Base-by-base conservation (phyloP, 2,888 invertebrate genomes). In the Acronicta aceris region DNA sequence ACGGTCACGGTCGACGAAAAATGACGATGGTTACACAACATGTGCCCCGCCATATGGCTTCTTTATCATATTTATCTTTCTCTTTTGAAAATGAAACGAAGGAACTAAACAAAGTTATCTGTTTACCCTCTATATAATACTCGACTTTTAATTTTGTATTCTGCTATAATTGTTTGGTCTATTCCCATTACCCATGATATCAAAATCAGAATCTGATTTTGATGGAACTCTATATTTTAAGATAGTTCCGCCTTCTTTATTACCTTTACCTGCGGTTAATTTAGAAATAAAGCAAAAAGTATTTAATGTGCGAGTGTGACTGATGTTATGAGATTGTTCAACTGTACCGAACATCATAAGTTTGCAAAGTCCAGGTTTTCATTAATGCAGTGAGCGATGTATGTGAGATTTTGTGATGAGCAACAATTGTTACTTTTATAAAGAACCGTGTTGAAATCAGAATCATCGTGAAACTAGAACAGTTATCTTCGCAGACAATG, bases 21-120 rank as follows among this genome's bases (percentile, higher is more conserved):
- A 73, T 69, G 60, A 65, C 58, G 52, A 79, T 80, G 79, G 79
- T 81, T 82, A 72, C 67, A 78, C 78, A 83, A 86, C 90, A 90
- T 87, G 82, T 89, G 90, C 81, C 81, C 71, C 65, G 83, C 89
- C 92, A 91, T 87, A 87, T 92, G 92, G 89, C 84, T 85, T 83
- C 82, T 74, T 86, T 88, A 87, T 86, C 86, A 79, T 76, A 79
- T 69, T 68, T 69, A 75, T 77, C 67, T 71, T 48, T 69, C 84
- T 87, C 38, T n/a, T 88, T 90, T 88, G 81, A 86, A 85, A 66
- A 63, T 49, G 52, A 50, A 79, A 79, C 79, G 74, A 73, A 74
- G 77, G 73, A 78, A 79, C 81, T 74, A 76, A 78, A 81, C 78
- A 78, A 78, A 81, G 68, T 75, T 75, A 76, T 81, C 75, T 75